Evolutionary conservation across 2,888 invertebrate species (phyloP).

Genomic region (Lordiphosa fenestrarum): DNA sequence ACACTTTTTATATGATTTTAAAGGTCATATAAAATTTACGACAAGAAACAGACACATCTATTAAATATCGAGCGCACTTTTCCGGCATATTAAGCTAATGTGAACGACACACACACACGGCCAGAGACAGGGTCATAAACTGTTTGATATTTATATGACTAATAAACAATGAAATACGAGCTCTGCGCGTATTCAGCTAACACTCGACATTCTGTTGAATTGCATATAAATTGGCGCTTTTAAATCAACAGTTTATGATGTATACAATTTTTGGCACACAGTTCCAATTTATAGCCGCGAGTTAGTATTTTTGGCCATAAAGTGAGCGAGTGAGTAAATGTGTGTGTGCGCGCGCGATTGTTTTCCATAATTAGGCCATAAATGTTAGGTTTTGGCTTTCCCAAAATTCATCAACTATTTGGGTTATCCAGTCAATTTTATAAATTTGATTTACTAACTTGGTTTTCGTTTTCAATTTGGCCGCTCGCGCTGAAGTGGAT

Average conservation of each 20-base stretch:
- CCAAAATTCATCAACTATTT: slow-evolving; percentile 7
- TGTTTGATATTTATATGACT: slow-evolving; percentile 58
- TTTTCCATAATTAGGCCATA: slow-evolving; percentile 33
- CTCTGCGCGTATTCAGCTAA: slow-evolving; percentile 11
- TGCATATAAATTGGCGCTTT: slow-evolving; percentile 26
- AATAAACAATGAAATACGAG: slow-evolving; percentile 53
- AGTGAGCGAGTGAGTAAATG: slow-evolving; percentile 1
- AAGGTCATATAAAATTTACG: slow-evolving; percentile 68
- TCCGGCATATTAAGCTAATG: slow-evolving; percentile 68
- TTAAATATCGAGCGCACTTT: slow-evolving; percentile 54
- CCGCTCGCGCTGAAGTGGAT: no score
- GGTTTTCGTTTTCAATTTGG: no score
- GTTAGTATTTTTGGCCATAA: slow-evolving; percentile 21
- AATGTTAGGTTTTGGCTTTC: slow-evolving; percentile 11
- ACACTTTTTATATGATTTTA: slow-evolving; percentile 73
- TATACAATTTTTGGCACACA: slow-evolving; percentile 12
- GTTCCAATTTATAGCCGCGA: slow-evolving; percentile 13
- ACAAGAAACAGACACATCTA: slow-evolving; percentile 45
- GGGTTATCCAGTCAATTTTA: not conserved
- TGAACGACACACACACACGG: slow-evolving; percentile 44
- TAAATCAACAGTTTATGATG: slow-evolving; percentile 33
- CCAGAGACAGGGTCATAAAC: slow-evolving; percentile 36
- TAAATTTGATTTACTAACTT: slow-evolving; percentile 1
- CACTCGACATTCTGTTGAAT: slow-evolving; percentile 3
- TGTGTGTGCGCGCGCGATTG: slow-evolving; percentile 18